A percentile compares a stretch with the other conserved stretches of the same genome.
Conservation (phyloP, 2,797 vertebrate genomes). For the Pseudochirops corinnae region DNA sequence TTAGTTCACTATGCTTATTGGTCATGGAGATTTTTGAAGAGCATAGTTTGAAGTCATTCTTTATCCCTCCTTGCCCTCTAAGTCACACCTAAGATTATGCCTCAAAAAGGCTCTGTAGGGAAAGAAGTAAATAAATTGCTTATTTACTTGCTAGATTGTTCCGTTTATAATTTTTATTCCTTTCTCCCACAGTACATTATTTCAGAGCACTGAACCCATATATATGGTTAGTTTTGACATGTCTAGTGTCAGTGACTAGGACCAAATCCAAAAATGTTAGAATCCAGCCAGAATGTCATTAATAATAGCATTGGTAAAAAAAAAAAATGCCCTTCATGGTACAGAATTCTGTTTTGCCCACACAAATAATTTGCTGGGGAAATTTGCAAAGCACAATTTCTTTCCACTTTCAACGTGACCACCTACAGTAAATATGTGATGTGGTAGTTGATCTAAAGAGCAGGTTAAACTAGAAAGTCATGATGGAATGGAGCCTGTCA, state of each 20-base stretch:
- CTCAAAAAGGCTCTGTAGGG: neutral
- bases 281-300: conserved; percentile 40
- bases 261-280: conserved; percentile 56
- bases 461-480: conserved; percentile 44
- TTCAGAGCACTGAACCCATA: neutral
- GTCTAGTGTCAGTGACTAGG: conserved; percentile 55
- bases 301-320: conserved; percentile 52
- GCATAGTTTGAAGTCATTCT: neutral
- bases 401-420: conserved; percentile 45
- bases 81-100: neutral
- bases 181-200: neutral
- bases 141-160: neutral
- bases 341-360: conserved; percentile 36
- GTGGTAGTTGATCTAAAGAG: conserved; percentile 57
- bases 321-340: conserved; percentile 30
- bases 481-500: neutral
- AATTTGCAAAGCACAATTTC: conserved; percentile 57
- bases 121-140: neutral
- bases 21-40: neutral
- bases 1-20: neutral
- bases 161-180: conserved; percentile 28
- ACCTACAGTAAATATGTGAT: conserved; percentile 32
- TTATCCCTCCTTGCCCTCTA: neutral
- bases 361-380: conserved; percentile 57
- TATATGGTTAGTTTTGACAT: conserved; percentile 46